Conservation (phyloP, 1,140 invertebrate genomes). For the Drosophila micromelanica region DNA sequence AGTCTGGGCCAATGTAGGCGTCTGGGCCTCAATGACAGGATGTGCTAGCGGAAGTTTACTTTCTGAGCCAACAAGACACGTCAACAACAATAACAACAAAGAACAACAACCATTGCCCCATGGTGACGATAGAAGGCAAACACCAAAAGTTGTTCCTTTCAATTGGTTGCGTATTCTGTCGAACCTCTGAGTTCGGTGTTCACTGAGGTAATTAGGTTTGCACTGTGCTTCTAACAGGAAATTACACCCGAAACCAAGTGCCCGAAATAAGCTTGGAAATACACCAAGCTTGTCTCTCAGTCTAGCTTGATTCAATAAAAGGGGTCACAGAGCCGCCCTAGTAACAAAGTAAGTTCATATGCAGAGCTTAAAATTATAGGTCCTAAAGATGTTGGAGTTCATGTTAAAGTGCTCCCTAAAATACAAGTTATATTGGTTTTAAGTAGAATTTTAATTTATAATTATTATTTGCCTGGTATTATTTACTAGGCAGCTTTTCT, state of each 20-base stretch:
- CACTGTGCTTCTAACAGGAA: slow-evolving; percentile 47
- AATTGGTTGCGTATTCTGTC: slow-evolving; percentile 20
- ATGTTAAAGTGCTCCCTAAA: too few species aligned
- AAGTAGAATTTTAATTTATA: too few species aligned
- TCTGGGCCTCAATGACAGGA: slow-evolving; percentile 52
- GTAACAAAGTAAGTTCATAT: neutral
- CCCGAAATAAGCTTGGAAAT: neutral
- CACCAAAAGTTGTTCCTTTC: slow-evolving; percentile 43
- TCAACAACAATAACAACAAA: slow-evolving; percentile 50
- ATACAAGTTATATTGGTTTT: too few species aligned
- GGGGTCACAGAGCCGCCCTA: neutral
- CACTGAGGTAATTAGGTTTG: slow-evolving; percentile 50
- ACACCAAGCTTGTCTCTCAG: neutral
- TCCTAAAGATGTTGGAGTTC: too few species aligned
- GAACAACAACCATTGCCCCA: slow-evolving; percentile 27
- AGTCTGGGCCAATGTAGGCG: slow-evolving; percentile 14
- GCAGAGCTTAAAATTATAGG: too few species aligned
- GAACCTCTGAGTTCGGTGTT: slow-evolving; percentile 8
- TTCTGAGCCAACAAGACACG: slow-evolving; percentile 60
- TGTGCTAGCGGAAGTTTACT: slow-evolving; percentile 75
- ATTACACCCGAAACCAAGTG: slow-evolving; percentile 56
- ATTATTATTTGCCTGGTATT: too few species aligned
- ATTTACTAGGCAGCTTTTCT: too few species aligned
- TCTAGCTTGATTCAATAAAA: neutral
- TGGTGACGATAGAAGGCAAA: slow-evolving; percentile 42